A percentile compares a stretch with the other conserved stretches of the same genome.
Conservation (phyloP, 2,888 invertebrate genomes). For the Philonicus albiceps region DNA sequence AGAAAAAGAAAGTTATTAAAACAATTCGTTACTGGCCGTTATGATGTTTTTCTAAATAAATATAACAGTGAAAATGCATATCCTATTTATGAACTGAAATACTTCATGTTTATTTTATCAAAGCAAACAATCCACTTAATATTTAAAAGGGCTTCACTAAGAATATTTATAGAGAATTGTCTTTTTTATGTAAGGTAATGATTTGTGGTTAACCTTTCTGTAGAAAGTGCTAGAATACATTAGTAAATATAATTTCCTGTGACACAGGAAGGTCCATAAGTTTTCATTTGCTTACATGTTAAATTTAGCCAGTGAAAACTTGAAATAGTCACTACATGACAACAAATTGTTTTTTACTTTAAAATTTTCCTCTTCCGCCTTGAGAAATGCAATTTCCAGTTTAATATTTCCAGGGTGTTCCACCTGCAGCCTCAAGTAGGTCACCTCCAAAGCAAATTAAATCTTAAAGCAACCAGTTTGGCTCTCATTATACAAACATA, state of each 20-base stretch:
- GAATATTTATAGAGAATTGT: too few relatives aligned
- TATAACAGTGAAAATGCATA: too few relatives aligned
- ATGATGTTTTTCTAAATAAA: too few relatives aligned
- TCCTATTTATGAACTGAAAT: too few relatives aligned
- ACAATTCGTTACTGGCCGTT: too few relatives aligned
- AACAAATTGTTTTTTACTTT: slow-evolving; percentile 11
- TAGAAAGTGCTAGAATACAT: not conserved
- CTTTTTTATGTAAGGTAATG: too few relatives aligned
- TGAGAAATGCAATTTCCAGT: slow-evolving; percentile 13
- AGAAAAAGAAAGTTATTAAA: too few relatives aligned
- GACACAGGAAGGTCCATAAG: not conserved
- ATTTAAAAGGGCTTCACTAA: too few relatives aligned
- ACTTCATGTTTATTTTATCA: too few relatives aligned
- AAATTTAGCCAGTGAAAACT: not conserved
- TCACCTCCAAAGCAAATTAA: not conserved
- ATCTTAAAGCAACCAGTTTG: not conserved
- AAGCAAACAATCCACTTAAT: too few relatives aligned
- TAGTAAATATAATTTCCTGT: not conserved
- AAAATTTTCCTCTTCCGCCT: slow-evolving; percentile 2
- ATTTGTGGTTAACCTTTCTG: not conserved
- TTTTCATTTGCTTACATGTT: not conserved
- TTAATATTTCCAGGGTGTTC: slow-evolving; percentile 2
- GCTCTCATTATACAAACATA: not conserved
- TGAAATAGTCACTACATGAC: not conserved
- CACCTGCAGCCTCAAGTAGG: not conserved